These are phyloP conservation scores for Alosa alosa DNA, from an alignment of 2,113 vertebrate genomes.

Conservation along the genomic window DNA sequence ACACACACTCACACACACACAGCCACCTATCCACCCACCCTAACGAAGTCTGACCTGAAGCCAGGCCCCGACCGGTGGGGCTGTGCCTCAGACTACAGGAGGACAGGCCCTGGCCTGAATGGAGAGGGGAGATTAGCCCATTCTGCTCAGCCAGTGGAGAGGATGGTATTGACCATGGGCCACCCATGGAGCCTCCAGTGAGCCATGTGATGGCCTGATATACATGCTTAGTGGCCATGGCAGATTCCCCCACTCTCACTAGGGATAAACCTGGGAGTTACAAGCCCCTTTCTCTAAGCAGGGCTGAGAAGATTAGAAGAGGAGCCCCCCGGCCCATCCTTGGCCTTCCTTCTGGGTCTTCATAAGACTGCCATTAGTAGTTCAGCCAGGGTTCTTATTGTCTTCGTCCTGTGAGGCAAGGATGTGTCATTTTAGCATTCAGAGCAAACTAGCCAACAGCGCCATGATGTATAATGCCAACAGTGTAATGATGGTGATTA, in stretches of 20 bases:
- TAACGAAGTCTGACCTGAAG: constrained; percentile 66
- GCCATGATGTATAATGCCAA: background rate
- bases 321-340: constrained; percentile 43
- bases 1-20: constrained; percentile 11
- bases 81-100: constrained; percentile 45
- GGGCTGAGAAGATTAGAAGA: constrained; percentile 48
- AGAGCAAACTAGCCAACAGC: background rate
- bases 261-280: constrained; percentile 58
- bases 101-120: constrained; percentile 56
- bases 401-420: background rate
- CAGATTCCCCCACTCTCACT: constrained; percentile 70
- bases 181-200: constrained; percentile 75
- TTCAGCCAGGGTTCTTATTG: background rate
- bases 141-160: constrained; percentile 71
- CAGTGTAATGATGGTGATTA: background rate
- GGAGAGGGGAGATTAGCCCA: constrained; percentile 70
- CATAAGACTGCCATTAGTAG: background rate
- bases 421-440: background rate
- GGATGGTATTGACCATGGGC: constrained; percentile 70
- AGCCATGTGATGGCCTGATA: constrained; percentile 77
- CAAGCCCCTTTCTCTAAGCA: constrained; percentile 50
- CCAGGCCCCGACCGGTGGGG: constrained; percentile 55
- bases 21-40: constrained; percentile 29
- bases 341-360: background rate
- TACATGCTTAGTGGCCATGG: constrained; percentile 74